Evolutionary conservation across 1,140 invertebrate species (phyloP), one percentile per base, ranked within the genome.

Genomic region (Heliconius eleuchia): DNA sequence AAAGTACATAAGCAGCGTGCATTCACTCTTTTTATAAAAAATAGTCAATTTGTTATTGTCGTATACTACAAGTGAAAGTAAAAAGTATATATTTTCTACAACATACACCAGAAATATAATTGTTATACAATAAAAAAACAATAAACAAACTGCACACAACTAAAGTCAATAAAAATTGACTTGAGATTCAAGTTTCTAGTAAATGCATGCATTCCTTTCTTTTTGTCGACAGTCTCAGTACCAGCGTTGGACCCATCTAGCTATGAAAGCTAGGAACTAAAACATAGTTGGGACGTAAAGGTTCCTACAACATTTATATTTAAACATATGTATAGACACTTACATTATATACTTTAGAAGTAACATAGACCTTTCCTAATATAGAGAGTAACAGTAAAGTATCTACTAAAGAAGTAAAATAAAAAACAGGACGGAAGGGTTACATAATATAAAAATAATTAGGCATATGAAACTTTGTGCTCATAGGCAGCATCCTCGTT

Each of bases 391-490:
- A 16, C 79, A 81, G 19, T 81, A 73, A 55, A 71, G 5, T 78
- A 13, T 30, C 27, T 66, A 81, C 27, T 66, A 78, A 19, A 74
- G 78, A 42, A 73, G n/a, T 78, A 71, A 80, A 71, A 80, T 75
- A 78, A 78, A 78, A 46, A 81, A 52, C 6, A 52, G 81, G 79
- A 85, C 81, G 77, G 80, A 80, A 46, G 30, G 13, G 50, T 76
- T 77, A 42, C 52, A 79, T 74, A 52, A 52, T 19, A 76, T 50
- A 71, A 76, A 66, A 34, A 57, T 60, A 13, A 19, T 82, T 87
- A 92, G 19, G 91, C 92, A 86, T 93, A 92, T 34, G 92, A 93
- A 16, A 94, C 91, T 83, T 94, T 91, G 76, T 93, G 91, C 75
- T 94, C 91, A 87, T 93, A 93, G 13, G 87, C 91, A 76, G 89